Evolutionary conservation across 1,140 invertebrate species (phyloP), one percentile per base, ranked within the genome.

Genomic region (Aphelenchoides fujianensis): DNA sequence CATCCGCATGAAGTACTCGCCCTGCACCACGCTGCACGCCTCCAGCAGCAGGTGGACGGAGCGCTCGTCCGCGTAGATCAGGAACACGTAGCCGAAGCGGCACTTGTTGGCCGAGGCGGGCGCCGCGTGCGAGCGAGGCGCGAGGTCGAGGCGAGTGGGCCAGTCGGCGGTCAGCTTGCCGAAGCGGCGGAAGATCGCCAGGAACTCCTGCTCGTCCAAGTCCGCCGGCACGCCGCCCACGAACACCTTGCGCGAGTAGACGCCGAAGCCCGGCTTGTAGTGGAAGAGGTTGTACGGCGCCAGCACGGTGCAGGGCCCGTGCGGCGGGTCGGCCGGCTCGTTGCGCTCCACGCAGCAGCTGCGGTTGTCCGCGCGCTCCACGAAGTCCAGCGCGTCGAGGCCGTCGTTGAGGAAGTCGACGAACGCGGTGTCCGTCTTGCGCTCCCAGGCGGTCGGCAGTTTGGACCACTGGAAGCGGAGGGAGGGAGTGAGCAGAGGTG

Each of bases 171-270:
- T 92, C 74, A 98, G 86, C 3, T 93, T 92, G 37, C 95, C 95
- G 86, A 97, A 98, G 75, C 94, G 90, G 57, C 94, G 89, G 87
- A 98, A 98, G 85, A 94, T 95, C 19, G 92, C 92, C 63, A 93
- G 97, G 74, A 98, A 98, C 87, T 98, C 95, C 92, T 91, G 91
- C 90, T 98, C 95, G 86, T 97, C 95, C 75, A 98, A 98, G 85
- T 98, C 95, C 0, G 95, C 95, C n/a, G 96, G 96, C 61, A 98
- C 87, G 5, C 96, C n/a, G n/a, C n/a, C n/a, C n/a, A n/a, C n/a
- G n/a, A n/a, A n/a, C n/a, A n/a, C n/a, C n/a, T n/a, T n/a, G 70
- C 95, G 88, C 5, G 94, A 97, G 86, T 92, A 98, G n/a, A 62
- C n/a, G 27, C 52, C 59, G 59, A 62, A 23, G 52, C 52, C 52